Evolutionary conservation across 2,797 vertebrate species (phyloP), one percentile per base, ranked within the genome.

Genomic region (Pipistrellus pipistrellus): DNA sequence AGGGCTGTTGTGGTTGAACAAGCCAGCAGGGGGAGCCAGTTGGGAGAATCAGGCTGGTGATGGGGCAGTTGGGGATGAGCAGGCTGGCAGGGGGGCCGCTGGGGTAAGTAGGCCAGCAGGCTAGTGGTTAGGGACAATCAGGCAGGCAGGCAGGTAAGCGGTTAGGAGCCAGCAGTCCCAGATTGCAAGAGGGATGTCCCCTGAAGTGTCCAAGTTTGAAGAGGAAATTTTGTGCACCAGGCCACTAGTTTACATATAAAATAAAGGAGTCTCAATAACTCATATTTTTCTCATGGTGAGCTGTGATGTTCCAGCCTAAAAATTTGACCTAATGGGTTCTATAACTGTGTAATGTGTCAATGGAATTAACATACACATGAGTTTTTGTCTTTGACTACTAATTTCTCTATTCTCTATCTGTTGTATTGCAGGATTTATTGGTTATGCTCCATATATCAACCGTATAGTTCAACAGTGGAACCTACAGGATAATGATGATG

Each of bases 401-500:
- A 84, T n/a, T 76, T 66, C 18, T 64, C 30, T 75, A 0, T 21
- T 86, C 91, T 55, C 1, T 90, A 8, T 94, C 17, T 93, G 12
- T 23, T 92, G 21, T 88, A 23, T 98, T 98, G 41, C 98, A 99
- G 99, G 99, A 97, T 99, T 99, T 97, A 99, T 99, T 88, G 99
- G 99, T 94, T 99, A 99, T 85, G 99, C 99, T 80, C 98, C 99
- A 0, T 98, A 98, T 96, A 85, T 99, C 97, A 98, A 99, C 97
- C 98, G 96, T 89, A 98, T 99, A 27, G 98, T 99, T 89, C 98
- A 99, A 32, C 98, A 99, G 72, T 99, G 99, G 99, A 98, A 98
- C 96, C 99, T 99, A 82, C 99, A 99, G 53, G 99, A 99, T 97
- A 99, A 99, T 81, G 99, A 99, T 44, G 99, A 99, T n/a, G 99